Base-by-base conservation (phyloP, 1,140 invertebrate genomes). In the Trinorchestia longiramus region DNA sequence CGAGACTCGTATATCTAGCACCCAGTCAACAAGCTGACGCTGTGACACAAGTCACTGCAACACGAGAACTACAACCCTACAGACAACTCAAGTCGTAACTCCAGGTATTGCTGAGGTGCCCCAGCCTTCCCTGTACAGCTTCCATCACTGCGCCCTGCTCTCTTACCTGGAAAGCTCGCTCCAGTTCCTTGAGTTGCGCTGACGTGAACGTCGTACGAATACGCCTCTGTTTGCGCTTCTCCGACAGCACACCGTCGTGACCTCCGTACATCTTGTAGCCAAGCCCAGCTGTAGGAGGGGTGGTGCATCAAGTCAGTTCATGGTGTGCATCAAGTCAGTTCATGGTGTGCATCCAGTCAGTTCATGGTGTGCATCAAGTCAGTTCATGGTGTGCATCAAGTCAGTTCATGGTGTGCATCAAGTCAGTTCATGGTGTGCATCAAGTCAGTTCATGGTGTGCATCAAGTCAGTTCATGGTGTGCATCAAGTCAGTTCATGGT, bases 191-290 rank as follows among this genome's bases (percentile, higher is more conserved):
- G 62, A 99, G 98, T 97, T 99, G 99, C 43, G 98, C 98, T 42
- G 99, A 99, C 23, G 99, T 99, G 97, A 99, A 99, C 0, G 99
- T 99, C 43, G 99, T 99, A 96, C 99, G 98, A 97, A 99, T 99
- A 96, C 99, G 97, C 77, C 99, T 97, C 97, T 99, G 99, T 98
- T 99, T 99, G 96, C 99, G 97, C 97, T 99, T 99, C 97, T 99
- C 99, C 45, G 98, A 98, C 91, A 99, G 97, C 17, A 98, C 98
- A 0, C 98, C 98, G 96, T 99, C 98, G 96, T 97, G 97, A 0
- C 98, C 98, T 8, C 98, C 98, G 97, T 99, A 99, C 96, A 99
- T 98, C 98, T 99, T 99, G 97, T 99, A 99, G 6, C 98, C 98
- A 95, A 99, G 97, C 92, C 98, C 98, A 96, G 98, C 98, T 96